phyloP scores from a whole-genome alignment of 2,888 invertebrate species.

The Tridacna gigas region DNA sequence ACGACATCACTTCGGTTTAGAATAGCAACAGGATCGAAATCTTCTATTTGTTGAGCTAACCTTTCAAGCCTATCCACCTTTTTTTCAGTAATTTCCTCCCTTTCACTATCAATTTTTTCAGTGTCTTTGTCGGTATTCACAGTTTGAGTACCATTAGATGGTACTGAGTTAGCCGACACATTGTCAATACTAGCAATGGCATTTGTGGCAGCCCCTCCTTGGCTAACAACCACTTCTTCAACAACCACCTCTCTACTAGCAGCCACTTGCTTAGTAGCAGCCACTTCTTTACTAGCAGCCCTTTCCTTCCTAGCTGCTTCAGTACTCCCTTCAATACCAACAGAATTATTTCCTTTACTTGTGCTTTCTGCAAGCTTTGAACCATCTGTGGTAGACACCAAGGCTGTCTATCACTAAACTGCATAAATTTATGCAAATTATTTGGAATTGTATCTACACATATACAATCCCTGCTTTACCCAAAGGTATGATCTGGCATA shows the following conservation, averaged over 20 bases:
- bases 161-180: no score
- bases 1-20: constrained; percentile 5
- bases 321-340: background rate
- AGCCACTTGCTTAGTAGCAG: background rate
- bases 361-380: background rate
- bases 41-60: constrained; percentile 59
- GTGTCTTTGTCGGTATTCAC: background rate
- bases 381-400: constrained; percentile 1
- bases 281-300: background rate
- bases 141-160: no score
- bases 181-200: no score
- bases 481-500: no score
- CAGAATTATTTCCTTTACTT: background rate
- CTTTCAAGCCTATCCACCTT: constrained; percentile 45
- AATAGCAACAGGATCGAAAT: constrained; percentile 50
- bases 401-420: no score
- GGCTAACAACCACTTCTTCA: background rate
- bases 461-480: no score
- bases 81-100: background rate
- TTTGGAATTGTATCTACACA: no score
- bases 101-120: constrained; percentile 9
- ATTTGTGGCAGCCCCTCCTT: no score
- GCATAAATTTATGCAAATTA: no score
- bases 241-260: background rate
- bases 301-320: no score